phyloP scores from a whole-genome alignment of 2,113 vertebrate species.

The Phodopus roborovskii region DNA sequence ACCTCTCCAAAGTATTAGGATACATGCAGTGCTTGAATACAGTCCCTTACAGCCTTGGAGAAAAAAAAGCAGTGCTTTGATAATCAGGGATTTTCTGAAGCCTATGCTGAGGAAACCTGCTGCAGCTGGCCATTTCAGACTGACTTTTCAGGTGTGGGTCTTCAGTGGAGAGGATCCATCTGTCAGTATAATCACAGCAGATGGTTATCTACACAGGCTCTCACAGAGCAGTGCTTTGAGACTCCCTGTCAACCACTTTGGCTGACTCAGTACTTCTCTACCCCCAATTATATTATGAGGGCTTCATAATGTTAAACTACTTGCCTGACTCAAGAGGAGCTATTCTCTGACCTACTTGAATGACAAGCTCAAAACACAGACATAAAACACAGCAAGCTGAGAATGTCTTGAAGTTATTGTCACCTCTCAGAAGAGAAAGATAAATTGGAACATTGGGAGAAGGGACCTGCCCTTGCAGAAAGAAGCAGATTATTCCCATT shows the following conservation, averaged over 20 bases:
- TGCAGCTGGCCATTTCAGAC: background rate
- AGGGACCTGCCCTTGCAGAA: background rate
- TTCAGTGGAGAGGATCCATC: conserved; percentile 57
- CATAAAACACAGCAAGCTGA: conserved; percentile 5
- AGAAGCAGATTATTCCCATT: background rate
- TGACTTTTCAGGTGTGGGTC: conserved; percentile 48
- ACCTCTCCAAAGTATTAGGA: background rate
- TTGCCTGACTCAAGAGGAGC: conserved; percentile 22
- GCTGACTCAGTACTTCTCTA: conserved; percentile 21
- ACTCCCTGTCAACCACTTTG: background rate
- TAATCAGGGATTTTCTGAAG: background rate
- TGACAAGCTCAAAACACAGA: conserved; percentile 33
- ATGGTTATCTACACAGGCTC: background rate
- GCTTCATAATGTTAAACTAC: conserved; percentile 21
- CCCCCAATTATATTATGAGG: conserved; percentile 68
- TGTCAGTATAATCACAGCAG: conserved; percentile 53
- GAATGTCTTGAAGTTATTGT: background rate
- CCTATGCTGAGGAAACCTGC: background rate
- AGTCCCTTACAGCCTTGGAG: background rate
- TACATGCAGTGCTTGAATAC: background rate
- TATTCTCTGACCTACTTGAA: conserved; percentile 60
- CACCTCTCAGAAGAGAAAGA: background rate
- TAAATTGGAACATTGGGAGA: background rate
- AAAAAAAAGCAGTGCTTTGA: background rate
- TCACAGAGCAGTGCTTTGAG: background rate